phyloP scores from a whole-genome alignment of 2,113 vertebrate species.

The Meriones unguiculatus region DNA sequence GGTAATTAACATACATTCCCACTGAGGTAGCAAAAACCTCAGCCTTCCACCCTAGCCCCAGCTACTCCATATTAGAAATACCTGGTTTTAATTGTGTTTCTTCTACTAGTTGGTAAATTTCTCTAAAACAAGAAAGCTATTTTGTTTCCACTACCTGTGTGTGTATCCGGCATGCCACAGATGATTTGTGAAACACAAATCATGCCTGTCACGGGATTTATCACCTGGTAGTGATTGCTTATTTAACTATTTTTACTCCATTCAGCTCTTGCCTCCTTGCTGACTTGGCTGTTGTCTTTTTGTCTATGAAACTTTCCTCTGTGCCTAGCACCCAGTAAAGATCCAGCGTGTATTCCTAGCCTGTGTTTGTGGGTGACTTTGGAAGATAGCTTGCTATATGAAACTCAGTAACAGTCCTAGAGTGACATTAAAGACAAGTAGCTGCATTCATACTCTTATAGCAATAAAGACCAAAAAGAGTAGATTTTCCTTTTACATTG shows the following conservation, averaged over 20 bases:
- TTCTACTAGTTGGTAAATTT: background rate
- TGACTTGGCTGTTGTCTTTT: conserved; percentile 24
- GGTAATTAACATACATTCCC: background rate
- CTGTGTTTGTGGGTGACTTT: background rate
- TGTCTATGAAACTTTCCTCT: background rate
- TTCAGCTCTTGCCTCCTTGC: background rate
- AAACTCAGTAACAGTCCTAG: background rate
- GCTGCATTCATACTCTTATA: background rate
- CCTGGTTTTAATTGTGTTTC: background rate
- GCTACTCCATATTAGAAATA: background rate
- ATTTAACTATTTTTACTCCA: background rate
- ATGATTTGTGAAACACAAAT: conserved; percentile 24
- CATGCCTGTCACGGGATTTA: background rate
- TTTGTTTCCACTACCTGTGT: background rate
- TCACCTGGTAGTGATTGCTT: background rate
- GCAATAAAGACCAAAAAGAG: background rate
- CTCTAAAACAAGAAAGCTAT: background rate
- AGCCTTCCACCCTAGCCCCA: background rate
- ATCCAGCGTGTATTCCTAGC: background rate
- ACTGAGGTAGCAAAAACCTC: background rate
- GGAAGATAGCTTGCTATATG: background rate
- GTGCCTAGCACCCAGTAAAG: background rate
- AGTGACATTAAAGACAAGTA: conserved; percentile 28
- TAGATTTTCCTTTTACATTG: background rate
- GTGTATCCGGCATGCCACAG: background rate